A percentile compares a stretch with the other conserved stretches of the same genome.
phyloP scores from a whole-genome alignment of 2,797 vertebrate genomes.

The Gouania willdenowi region DNA sequence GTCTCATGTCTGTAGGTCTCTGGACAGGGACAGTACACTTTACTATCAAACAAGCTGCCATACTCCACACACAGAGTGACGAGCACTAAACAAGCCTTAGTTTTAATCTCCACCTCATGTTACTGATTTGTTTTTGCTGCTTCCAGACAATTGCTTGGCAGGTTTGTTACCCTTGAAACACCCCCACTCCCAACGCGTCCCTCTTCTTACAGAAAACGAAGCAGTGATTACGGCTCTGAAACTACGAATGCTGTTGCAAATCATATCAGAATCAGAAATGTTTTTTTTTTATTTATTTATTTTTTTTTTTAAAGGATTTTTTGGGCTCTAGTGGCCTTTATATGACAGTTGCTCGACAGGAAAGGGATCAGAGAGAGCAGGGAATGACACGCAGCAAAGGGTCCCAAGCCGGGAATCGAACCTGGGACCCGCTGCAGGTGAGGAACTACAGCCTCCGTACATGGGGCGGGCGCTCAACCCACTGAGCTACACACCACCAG shows the following conservation, averaged over 20 bases:
- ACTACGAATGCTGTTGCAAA: constrained; percentile 15
- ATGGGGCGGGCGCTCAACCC: too few relatives aligned
- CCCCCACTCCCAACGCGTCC: constrained; percentile 10
- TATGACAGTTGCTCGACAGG: too few relatives aligned
- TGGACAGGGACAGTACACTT: constrained; percentile 19
- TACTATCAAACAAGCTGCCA: constrained; percentile 33
- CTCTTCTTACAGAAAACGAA: constrained; percentile 20
- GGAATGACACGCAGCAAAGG: too few relatives aligned
- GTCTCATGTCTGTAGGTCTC: constrained; percentile 37
- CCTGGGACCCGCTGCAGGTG: too few relatives aligned
- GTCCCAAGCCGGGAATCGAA: too few relatives aligned
- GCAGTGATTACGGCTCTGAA: constrained; percentile 32
- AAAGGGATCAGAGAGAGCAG: too few relatives aligned
- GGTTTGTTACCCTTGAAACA: constrained; percentile 40
- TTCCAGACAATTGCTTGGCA: constrained; percentile 23
- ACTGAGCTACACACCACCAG: too few relatives aligned
- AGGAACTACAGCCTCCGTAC: too few relatives aligned
- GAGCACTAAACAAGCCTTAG: constrained; percentile 19
- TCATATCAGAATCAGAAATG: not conserved
- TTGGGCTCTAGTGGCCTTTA: too few relatives aligned
- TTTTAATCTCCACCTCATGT: not conserved
- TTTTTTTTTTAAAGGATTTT: too few relatives aligned
- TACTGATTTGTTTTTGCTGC: constrained; percentile 30
- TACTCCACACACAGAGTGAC: constrained; percentile 17
- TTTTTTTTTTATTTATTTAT: too few relatives aligned